Evolutionary conservation across 92 coral and sea anemone species (phyloP).

Genomic region (Parazoanthus atlanticus): DNA sequence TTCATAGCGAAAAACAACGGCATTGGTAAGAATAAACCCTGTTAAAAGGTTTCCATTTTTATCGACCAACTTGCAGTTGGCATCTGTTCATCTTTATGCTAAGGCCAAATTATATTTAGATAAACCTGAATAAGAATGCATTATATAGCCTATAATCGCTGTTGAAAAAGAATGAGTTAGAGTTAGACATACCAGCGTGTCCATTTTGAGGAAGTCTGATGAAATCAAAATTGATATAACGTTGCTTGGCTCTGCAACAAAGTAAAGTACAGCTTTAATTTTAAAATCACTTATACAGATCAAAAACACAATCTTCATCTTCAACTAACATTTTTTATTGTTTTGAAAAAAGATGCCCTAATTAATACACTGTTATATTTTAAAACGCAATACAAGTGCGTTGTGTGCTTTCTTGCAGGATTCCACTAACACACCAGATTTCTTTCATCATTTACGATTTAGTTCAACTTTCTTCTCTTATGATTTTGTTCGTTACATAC

Average conservation of each 20-base stretch:
- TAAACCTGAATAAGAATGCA: neutral
- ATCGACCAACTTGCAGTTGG: neutral
- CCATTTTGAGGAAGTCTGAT: constrained; percentile 98
- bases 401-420: too few species aligned
- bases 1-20: neutral
- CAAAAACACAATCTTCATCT: too few species aligned
- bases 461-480: too few species aligned
- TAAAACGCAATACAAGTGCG: too few species aligned
- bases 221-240: constrained; percentile 97
- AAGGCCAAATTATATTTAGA: neutral
- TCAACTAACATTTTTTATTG: too few species aligned
- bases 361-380: too few species aligned
- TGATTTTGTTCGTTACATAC: too few species aligned
- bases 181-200: constrained; percentile 75
- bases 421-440: too few species aligned
- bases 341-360: neutral
- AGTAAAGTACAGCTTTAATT: neutral
- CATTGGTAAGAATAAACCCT: neutral
- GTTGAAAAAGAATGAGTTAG: neutral
- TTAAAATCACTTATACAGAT: too few species aligned
- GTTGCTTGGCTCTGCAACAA: constrained; percentile 83
- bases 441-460: too few species aligned
- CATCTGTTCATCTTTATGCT: neutral
- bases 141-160: neutral
- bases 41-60: neutral